phyloP scores from a whole-genome alignment of 2,113 vertebrate species.

The Phaethon lepturus region DNA sequence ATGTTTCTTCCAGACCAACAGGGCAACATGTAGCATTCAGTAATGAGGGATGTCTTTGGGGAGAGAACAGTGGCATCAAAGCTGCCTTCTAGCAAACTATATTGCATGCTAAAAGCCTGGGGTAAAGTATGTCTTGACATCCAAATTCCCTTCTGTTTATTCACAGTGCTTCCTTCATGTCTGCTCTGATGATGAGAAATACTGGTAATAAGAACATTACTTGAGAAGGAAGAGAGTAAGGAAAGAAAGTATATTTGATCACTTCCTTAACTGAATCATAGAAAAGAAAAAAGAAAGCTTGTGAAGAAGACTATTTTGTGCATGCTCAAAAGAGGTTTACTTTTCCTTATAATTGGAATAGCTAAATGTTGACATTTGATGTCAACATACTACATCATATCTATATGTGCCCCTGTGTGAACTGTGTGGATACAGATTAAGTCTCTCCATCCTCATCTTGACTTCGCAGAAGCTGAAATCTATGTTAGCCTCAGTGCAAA shows the following conservation, averaged over 20 bases:
- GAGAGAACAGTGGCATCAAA: conserved; percentile 59
- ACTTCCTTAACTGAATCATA: neutral
- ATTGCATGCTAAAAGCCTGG: conserved; percentile 38
- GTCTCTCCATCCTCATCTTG: neutral
- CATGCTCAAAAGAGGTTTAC: neutral
- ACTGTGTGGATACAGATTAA: neutral
- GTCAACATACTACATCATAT: neutral
- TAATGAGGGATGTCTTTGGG: conserved; percentile 69
- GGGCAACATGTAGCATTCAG: conserved; percentile 68
- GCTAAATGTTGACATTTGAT: neutral
- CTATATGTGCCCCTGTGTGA: neutral
- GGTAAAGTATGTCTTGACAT: conserved; percentile 21
- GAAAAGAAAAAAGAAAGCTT: neutral
- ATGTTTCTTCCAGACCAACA: conserved; percentile 79
- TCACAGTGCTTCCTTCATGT: neutral
- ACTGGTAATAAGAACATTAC: neutral
- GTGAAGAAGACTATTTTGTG: neutral
- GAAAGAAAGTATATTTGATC: neutral
- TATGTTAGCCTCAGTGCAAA: neutral
- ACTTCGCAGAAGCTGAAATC: neutral
- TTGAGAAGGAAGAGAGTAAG: neutral
- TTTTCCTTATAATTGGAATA: neutral
- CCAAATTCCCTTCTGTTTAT: conserved; percentile 53
- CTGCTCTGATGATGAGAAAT: conserved; percentile 7
- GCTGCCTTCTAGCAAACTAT: conserved; percentile 34